Conservation (phyloP, 2,888 invertebrate species). For the Acrobasis suavella region DNA sequence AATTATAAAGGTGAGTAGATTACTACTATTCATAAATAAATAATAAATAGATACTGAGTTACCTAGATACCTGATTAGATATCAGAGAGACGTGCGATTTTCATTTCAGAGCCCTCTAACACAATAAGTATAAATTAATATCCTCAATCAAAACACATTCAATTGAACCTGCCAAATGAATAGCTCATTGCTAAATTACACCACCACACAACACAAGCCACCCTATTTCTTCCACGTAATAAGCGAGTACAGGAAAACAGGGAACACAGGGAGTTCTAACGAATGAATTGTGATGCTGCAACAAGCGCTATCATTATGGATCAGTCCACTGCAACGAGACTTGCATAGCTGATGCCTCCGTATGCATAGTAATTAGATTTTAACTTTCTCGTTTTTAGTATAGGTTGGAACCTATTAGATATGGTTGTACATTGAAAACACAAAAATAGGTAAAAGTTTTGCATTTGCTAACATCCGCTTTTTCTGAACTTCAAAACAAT, state of each 20-base stretch:
- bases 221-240: slow-evolving; percentile 21
- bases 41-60: no score
- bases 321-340: slow-evolving; percentile 43
- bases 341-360: slow-evolving; percentile 43
- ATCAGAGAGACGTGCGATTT: no score
- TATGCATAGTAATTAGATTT: slow-evolving; percentile 15
- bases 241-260: slow-evolving; percentile 21
- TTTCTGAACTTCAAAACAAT: no score
- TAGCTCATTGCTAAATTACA: slow-evolving; percentile 21
- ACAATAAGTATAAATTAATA: background rate
- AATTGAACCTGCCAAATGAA: slow-evolving; percentile 5
- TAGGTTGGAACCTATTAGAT: no score
- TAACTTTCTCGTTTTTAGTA: background rate
- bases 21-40: no score
- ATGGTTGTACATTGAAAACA: no score
- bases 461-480: no score
- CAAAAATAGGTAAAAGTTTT: no score
- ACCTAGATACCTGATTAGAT: no score
- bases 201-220: slow-evolving; percentile 12
- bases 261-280: slow-evolving; percentile 38
- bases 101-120: no score
- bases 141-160: slow-evolving; percentile 10
- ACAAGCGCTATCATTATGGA: slow-evolving; percentile 64
- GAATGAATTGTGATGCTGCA: slow-evolving; percentile 54
- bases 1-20: no score